Evolutionary conservation across 2,888 invertebrate genomes (phyloP).

Genomic region (Neoscelio sp.): DNA sequence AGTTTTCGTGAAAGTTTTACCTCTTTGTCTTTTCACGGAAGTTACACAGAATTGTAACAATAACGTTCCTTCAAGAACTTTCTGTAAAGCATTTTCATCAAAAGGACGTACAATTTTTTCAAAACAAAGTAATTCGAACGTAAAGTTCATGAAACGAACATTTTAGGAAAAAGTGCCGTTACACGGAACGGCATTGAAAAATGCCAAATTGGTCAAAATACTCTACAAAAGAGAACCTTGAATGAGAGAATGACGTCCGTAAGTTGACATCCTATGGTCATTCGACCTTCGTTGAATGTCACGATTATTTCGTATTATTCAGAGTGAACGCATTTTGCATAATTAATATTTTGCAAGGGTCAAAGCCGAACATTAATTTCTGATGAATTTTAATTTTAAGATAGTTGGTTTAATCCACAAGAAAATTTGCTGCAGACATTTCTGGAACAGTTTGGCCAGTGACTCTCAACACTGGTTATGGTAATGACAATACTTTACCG

Average conservation of each 20-base stretch:
- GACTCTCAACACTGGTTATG: too few relatives aligned
- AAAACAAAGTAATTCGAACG: slow-evolving; percentile 3
- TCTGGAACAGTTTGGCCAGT: too few relatives aligned
- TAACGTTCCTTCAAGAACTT: background rate
- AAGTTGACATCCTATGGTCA: too few relatives aligned
- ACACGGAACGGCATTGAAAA: slow-evolving; percentile 40
- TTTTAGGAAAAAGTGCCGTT: slow-evolving; percentile 48
- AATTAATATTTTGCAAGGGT: background rate
- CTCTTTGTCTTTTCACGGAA: slow-evolving; percentile 28
- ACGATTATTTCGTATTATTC: slow-evolving; percentile 8
- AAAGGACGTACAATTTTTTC: slow-evolving; percentile 27
- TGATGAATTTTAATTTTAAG: too few relatives aligned
- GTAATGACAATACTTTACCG: too few relatives aligned
- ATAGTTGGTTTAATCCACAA: too few relatives aligned
- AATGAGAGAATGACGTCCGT: slow-evolving; percentile 31
- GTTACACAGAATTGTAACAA: too few relatives aligned
- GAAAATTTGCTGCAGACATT: too few relatives aligned
- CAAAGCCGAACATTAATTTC: background rate
- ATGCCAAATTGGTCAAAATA: slow-evolving; percentile 41
- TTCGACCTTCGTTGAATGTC: slow-evolving; percentile 23
- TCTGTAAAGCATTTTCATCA: slow-evolving; percentile 9
- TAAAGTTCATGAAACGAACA: background rate
- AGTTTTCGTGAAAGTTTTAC: too few relatives aligned
- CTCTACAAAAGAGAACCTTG: slow-evolving; percentile 12
- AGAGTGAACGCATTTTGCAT: background rate